A percentile compares a stretch with the other conserved stretches of the same genome.
Conservation (phyloP, 2,888 invertebrate species). For the Halictus quadricinctus region DNA sequence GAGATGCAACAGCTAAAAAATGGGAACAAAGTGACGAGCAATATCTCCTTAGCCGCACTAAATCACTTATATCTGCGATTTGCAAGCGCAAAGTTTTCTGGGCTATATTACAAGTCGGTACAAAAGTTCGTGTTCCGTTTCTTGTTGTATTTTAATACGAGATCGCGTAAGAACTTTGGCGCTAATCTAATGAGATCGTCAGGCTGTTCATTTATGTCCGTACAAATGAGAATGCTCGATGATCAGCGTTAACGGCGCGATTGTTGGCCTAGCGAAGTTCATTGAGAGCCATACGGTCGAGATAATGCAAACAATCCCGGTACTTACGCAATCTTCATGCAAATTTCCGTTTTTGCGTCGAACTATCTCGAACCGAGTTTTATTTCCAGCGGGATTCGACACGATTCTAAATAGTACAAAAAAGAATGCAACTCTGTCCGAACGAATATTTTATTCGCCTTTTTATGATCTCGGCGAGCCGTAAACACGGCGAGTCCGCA, state of each 20-base stretch:
- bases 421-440: background rate
- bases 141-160: background rate
- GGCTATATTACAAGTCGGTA: too few relatives aligned
- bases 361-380: background rate
- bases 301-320: background rate
- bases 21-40: background rate
- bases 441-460: background rate
- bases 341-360: background rate
- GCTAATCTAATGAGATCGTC: background rate
- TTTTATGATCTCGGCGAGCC: background rate
- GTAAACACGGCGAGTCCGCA: background rate
- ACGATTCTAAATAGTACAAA: background rate
- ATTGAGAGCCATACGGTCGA: background rate
- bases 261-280: background rate
- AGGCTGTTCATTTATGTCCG: background rate
- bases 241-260: background rate
- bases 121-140: too few relatives aligned
- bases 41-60: too few relatives aligned
- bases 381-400: background rate
- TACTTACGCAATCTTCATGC: background rate
- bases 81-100: too few relatives aligned
- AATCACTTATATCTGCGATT: too few relatives aligned
- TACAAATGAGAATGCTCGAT: background rate
- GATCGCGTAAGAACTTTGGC: background rate
- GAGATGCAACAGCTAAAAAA: background rate